Evolutionary conservation across 2,797 vertebrate species (phyloP).

Genomic region (Diglossa cyanea): DNA sequence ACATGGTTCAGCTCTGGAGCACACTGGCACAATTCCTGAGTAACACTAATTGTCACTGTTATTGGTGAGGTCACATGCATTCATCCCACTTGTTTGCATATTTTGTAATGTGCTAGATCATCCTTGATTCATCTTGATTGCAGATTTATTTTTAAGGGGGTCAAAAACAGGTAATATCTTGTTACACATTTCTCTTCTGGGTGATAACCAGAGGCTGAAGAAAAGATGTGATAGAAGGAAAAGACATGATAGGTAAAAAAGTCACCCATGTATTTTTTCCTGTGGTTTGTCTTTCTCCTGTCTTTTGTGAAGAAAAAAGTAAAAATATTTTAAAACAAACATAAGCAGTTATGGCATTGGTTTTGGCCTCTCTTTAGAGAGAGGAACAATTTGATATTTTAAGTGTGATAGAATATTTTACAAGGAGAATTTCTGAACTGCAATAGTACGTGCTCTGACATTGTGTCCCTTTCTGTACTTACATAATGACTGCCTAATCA

Average conservation of each 20-base stretch:
- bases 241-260: not conserved
- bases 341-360: not conserved
- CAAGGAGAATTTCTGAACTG: not conserved
- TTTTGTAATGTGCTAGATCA: not conserved
- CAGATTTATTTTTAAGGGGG: not conserved
- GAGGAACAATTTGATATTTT: not conserved
- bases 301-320: not conserved
- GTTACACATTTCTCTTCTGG: not conserved
- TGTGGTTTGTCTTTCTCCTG: not conserved
- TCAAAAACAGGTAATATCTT: not conserved
- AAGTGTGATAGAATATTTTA: not conserved
- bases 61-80: not conserved
- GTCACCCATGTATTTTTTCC: not conserved
- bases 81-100: not conserved
- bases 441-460: not conserved
- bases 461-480: not conserved
- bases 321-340: not conserved
- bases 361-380: not conserved
- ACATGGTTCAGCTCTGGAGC: not conserved
- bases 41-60: not conserved
- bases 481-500: not conserved
- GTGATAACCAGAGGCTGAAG: not conserved
- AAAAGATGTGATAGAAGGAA: not conserved
- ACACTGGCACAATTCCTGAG: not conserved
- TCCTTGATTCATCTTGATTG: not conserved